A percentile compares a stretch with the other conserved stretches of the same genome.
Evolutionary conservation across 2,888 invertebrate genomes (phyloP).

Genomic region (Lingula anatina): DNA sequence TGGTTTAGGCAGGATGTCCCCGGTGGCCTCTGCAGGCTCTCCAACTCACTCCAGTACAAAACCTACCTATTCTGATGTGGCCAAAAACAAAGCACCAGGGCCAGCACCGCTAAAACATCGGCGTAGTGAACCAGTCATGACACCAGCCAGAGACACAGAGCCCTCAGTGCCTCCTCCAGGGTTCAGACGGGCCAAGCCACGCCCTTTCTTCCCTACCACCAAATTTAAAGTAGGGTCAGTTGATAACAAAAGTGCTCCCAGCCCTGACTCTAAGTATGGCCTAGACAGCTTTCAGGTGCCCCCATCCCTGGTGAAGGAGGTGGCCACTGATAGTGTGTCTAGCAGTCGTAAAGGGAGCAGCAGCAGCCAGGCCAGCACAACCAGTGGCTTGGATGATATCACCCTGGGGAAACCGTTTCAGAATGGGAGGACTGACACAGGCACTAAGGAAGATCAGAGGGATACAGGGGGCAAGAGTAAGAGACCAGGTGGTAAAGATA

Average conservation of each 20-base stretch:
- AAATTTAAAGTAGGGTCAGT: too few species aligned
- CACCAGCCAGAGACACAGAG: background rate
- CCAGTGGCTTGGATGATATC: constrained; percentile 33
- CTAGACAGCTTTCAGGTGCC: constrained; percentile 37
- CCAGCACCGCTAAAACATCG: constrained; percentile 1
- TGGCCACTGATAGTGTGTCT: constrained; percentile 16
- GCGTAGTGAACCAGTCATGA: background rate
- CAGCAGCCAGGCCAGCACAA: constrained; percentile 30
- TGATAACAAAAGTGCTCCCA: constrained; percentile 12
- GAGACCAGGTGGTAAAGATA: constrained; percentile 3
- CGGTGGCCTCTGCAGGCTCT: background rate
- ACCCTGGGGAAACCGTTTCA: constrained; percentile 16
- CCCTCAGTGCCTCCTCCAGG: background rate
- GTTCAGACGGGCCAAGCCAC: background rate
- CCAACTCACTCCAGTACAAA: constrained; percentile 10
- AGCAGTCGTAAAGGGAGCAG: constrained; percentile 28
- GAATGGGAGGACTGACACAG: background rate
- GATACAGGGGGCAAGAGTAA: constrained; percentile 1
- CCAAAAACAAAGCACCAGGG: constrained; percentile 22
- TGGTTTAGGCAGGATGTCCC: background rate
- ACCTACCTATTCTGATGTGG: constrained; percentile 40
- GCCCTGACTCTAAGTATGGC: constrained; percentile 40
- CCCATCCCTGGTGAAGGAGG: background rate
- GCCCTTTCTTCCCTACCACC: background rate
- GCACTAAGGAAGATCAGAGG: background rate